Conservation (phyloP, 1,140 invertebrate species). For the Anoplophora glabripennis region DNA sequence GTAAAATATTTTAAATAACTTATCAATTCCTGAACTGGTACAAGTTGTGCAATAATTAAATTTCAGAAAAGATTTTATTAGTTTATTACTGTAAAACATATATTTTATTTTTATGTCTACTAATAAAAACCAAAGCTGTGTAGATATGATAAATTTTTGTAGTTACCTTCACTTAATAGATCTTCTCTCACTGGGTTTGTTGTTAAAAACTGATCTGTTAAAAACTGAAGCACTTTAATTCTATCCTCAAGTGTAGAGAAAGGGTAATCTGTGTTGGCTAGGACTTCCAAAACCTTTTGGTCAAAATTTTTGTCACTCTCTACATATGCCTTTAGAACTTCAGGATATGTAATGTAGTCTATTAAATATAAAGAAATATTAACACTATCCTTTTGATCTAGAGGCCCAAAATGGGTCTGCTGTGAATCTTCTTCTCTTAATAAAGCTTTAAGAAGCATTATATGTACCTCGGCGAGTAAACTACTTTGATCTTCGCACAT, state of each 20-base stretch:
- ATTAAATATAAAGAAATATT: slow-evolving; percentile 90
- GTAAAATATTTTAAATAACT: too few relatives aligned
- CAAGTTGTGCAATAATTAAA: too few relatives aligned
- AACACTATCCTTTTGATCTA: slow-evolving; percentile 95
- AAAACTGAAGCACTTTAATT: slow-evolving; percentile 82
- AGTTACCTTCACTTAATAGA: slow-evolving; percentile 84
- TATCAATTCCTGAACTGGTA: too few relatives aligned
- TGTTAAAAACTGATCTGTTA: slow-evolving; percentile 92
- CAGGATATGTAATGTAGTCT: slow-evolving; percentile 93
- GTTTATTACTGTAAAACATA: too few relatives aligned
- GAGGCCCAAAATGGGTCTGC: slow-evolving; percentile 91
- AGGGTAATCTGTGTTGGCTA: slow-evolving; percentile 82
- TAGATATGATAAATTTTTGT: not conserved
- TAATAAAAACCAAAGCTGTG: not conserved
- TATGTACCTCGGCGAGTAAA: slow-evolving; percentile 88
- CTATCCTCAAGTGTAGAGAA: slow-evolving; percentile 80
- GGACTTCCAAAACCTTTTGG: slow-evolving; percentile 64
- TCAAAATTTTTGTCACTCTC: slow-evolving; percentile 84
- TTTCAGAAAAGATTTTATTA: too few relatives aligned
- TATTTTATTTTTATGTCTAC: too few relatives aligned
- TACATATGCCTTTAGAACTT: slow-evolving; percentile 83
- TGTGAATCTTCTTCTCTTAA: slow-evolving; percentile 92
- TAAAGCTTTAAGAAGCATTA: slow-evolving; percentile 86
- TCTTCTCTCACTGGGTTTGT: slow-evolving; percentile 91
- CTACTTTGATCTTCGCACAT: slow-evolving; percentile 87